These are phyloP conservation scores for Heliconius charithonia DNA, from an alignment of 2,888 invertebrate species.

Conservation along the genomic window DNA sequence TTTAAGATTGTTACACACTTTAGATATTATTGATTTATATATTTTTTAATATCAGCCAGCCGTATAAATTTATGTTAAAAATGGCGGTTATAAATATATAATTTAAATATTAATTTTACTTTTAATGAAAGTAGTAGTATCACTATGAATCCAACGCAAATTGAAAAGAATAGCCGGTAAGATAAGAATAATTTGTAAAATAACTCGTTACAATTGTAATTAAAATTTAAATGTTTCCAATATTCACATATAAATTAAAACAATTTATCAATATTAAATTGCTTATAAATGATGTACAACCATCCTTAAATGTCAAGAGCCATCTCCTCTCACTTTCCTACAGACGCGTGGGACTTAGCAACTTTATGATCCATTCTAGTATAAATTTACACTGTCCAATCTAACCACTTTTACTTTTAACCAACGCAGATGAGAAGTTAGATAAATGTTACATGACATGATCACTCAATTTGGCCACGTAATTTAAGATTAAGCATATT, in stretches of 20 bases:
- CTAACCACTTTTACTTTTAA: conserved; percentile 79
- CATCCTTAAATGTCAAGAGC: conserved; percentile 24
- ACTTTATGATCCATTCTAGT: conserved; percentile 68
- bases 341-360: conserved; percentile 55
- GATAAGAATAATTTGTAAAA: no score
- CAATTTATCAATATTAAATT: neutral
- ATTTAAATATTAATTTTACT: neutral
- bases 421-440: conserved; percentile 45
- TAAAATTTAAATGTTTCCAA: neutral
- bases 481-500: conserved; percentile 9
- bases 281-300: conserved; percentile 15
- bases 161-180: no score
- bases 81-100: neutral
- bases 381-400: conserved; percentile 67
- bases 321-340: conserved; percentile 43
- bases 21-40: neutral
- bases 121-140: neutral
- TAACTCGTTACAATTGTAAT: neutral
- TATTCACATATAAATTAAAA: neutral
- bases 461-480: conserved; percentile 31
- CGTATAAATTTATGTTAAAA: neutral
- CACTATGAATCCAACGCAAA: neutral
- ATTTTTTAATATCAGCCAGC: neutral
- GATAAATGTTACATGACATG: conserved; percentile 46
- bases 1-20: conserved; percentile 34